Percentiles rank a stretch among this genome's conserved stretches.
Evolutionary conservation across 1,140 invertebrate species (phyloP).

Genomic region (Cataglyphis hispanica): DNA sequence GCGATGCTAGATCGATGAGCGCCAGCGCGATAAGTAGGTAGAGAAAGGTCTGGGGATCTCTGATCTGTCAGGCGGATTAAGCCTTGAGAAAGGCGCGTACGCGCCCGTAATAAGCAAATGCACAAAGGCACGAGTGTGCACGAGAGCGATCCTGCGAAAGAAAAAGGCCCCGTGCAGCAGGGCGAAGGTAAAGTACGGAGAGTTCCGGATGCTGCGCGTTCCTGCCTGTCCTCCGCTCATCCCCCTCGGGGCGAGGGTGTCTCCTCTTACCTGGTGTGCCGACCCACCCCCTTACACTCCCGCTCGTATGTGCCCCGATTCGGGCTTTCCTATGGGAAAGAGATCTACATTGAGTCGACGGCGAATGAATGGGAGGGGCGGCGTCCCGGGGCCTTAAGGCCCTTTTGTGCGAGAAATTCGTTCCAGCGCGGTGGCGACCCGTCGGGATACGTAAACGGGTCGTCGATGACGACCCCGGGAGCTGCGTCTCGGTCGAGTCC

Average conservation of each 20-base stretch:
- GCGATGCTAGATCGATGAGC: not conserved
- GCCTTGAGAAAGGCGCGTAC: conserved; percentile 63
- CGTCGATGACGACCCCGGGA: not conserved
- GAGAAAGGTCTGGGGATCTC: conserved; percentile 25
- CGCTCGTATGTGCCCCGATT: conserved; percentile 19
- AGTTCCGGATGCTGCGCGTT: conserved; percentile 83
- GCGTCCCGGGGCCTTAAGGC: conserved; percentile 53
- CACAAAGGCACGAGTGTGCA: conserved; percentile 54
- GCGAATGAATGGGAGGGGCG: conserved; percentile 76
- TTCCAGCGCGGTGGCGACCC: not conserved
- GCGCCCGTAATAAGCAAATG: conserved; percentile 67
- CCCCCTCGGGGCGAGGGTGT: conserved; percentile 72
- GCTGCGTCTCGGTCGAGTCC: not conserved
- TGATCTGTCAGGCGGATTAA: conserved; percentile 80
- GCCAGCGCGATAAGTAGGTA: conserved; percentile 45
- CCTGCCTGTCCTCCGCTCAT: conserved; percentile 61
- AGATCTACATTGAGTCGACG: conserved; percentile 81
- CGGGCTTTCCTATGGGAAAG: conserved; percentile 79
- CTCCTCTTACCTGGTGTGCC: conserved; percentile 74
- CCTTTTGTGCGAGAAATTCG: conserved; percentile 76
- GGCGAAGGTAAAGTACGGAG: conserved; percentile 82
- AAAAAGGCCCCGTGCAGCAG: conserved; percentile 27
- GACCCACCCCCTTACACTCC: not conserved
- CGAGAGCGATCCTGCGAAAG: not conserved
- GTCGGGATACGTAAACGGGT: conserved; percentile 54